Base-by-base conservation (phyloP, 1,140 invertebrate genomes). In the Calosoma granatense region DNA sequence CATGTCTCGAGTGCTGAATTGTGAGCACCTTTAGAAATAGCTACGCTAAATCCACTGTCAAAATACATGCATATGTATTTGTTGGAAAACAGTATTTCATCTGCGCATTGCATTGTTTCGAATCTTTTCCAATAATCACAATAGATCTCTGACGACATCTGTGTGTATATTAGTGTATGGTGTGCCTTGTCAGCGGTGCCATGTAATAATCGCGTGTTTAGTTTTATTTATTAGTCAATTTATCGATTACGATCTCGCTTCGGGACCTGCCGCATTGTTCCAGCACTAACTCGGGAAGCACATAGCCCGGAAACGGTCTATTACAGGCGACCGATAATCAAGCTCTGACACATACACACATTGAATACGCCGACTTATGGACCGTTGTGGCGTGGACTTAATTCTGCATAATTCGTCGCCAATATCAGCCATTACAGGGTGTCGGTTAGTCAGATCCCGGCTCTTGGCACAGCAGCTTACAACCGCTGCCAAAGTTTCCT, bases 371-470 rank as follows among this genome's bases (percentile, higher is more conserved):
- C 26, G n/a, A 36, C 26, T 36, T 36, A 36, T 36, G 26, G 26
- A 36, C 26, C 26, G 26, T 36, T 36, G 26, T 36, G 26, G 26
- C 26, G n/a, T n/a, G 26, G 26, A 47, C 41, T 47, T 47, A 47
- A 11, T 47, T 47, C 41, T 47, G 15, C 6, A 47, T 47, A 47
- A 47, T 47, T 47, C 41, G 41, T 47, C 15, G 15, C 4, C 26
- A n/a, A 47, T 47, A 47, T 47, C 6, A 17, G 15, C 41, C 41
- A 47, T 47, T 47, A 11, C 41, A 11, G 15, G 15, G 15, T 47
- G 41, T 47, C 15, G 41, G 41, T 47, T 47, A 47, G 41, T 47
- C 41, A 9, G 6, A 17, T 3, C 6, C 17, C 41, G 17, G 17
- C 15, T 47, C 41, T 47, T 47, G 41, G 41, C 41, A 47, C 3